phyloP scores from a whole-genome alignment of 2,113 vertebrate genomes.

The Gallinago jamesoni region DNA sequence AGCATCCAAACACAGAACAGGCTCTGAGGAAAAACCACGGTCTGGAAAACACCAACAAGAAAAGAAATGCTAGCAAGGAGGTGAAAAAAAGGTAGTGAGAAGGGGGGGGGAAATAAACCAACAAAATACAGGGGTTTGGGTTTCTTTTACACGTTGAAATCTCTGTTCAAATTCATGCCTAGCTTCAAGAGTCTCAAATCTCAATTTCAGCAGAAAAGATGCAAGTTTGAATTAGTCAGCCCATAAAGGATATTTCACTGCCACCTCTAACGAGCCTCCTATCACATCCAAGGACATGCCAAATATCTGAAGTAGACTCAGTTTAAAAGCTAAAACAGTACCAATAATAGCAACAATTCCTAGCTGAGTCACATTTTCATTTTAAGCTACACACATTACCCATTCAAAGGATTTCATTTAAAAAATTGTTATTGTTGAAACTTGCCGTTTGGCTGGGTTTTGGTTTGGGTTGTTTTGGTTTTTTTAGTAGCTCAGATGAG shows the following conservation, averaged over 20 bases:
- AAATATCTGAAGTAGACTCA: background rate
- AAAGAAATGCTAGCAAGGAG: background rate
- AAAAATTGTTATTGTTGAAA: constrained; percentile 36
- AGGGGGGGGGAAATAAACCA: background rate
- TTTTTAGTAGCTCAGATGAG: constrained; percentile 6
- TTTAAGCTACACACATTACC: background rate
- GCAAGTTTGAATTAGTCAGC: background rate
- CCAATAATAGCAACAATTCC: constrained; percentile 44
- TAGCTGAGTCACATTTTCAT: constrained; percentile 35
- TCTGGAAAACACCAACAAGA: background rate
- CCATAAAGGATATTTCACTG: background rate
- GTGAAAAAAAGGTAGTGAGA: background rate
- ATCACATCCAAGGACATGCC: background rate
- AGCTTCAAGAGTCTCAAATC: background rate
- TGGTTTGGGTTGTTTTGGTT: background rate
- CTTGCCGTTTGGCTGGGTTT: background rate
- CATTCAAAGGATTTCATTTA: constrained; percentile 16
- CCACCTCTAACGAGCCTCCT: background rate
- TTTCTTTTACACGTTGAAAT: background rate
- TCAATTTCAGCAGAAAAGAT: background rate
- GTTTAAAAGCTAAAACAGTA: constrained; percentile 19
- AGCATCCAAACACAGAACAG: background rate
- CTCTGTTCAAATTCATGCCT: background rate
- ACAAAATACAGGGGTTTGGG: background rate
- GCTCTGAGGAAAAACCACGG: background rate